Evolutionary conservation across 2,797 vertebrate genomes (phyloP).

Genomic region (Gymnopithys bicolor): DNA sequence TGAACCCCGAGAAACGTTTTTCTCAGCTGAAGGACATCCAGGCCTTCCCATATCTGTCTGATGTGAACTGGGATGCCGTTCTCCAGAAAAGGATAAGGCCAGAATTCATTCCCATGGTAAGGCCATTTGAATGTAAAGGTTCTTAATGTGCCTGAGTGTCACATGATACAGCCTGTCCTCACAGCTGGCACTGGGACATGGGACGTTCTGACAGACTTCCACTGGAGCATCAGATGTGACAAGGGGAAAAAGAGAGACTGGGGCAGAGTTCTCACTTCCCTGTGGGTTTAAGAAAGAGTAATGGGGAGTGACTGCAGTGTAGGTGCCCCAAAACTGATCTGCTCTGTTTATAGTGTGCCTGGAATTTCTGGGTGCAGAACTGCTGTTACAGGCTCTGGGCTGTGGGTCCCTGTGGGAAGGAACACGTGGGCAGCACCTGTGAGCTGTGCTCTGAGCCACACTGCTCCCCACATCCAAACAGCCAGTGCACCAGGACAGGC

Average conservation of each 20-base stretch:
- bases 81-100: conserved; percentile 89
- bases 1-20: conserved; percentile 87
- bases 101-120: conserved; percentile 92
- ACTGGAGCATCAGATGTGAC: not conserved
- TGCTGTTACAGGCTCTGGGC: fast-evolving
- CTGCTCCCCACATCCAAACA: not conserved
- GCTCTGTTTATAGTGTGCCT: not conserved
- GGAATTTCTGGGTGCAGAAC: not conserved
- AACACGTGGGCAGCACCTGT: not conserved
- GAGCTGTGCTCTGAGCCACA: not conserved
- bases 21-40: conserved; percentile 89
- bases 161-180: not conserved
- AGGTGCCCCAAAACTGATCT: not conserved
- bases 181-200: fast-evolving
- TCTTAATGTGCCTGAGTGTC: fast-evolving
- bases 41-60: conserved; percentile 85
- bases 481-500: not conserved
- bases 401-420: not conserved
- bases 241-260: not conserved
- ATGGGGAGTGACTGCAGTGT: not conserved
- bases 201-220: fast-evolving
- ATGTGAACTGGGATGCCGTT: conserved; percentile 92
- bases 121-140: not conserved
- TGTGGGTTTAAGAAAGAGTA: not conserved
- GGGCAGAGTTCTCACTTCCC: not conserved